Base-by-base conservation (phyloP, 2,888 invertebrate species). In the Lochmaea crataegi region DNA sequence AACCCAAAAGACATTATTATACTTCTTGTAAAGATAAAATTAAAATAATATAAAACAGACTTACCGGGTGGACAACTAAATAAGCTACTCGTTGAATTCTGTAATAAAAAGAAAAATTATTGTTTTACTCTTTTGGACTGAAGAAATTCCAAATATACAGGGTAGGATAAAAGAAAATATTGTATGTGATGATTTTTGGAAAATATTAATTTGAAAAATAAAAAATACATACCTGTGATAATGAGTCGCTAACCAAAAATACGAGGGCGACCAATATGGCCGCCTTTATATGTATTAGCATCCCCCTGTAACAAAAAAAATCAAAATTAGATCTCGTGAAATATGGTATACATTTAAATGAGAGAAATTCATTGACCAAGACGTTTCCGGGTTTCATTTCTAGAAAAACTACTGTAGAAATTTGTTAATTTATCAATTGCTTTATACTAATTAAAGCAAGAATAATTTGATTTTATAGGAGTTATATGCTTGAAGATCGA, bases 1-100 rank as follows among this genome's bases (percentile, higher is more conserved):
- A 12, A 11, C 12, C 11, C 9, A 45, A 45, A 45, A 45, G 45
- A 45, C 45, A 45, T 22, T 22, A 22, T 22, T 22, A 2, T 22
- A 22, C 22, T 22, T 22, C 32, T 32, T 32, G 32, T 32, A 32
- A 32, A 32, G 7, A 32, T 32, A 18, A 12, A 18, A 18, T 58
- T 53, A 69, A 16, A 53, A 53, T 53, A 16, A 53, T 48, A 7
- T 53, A 9, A 12, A 26, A 45, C 51, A n/a, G 48, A 91, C 92
- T 92, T 87, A 93, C 93, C 92, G 85, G 91, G 92, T 82, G 92
- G 92, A 89, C 93, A 93, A 82, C 90, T 90, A 88, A 92, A 93
- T 86, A 92, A 85, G 83, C 86, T 88, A 77, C 84, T 85, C 76
- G 90, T 90, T 83, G 81, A 77, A 79, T 89, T 89, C 92, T 92